Percentiles rank a stretch among this genome's conserved stretches.
Evolutionary conservation across 2,113 vertebrate genomes (phyloP).

Genomic region (Acinonyx jubatus): DNA sequence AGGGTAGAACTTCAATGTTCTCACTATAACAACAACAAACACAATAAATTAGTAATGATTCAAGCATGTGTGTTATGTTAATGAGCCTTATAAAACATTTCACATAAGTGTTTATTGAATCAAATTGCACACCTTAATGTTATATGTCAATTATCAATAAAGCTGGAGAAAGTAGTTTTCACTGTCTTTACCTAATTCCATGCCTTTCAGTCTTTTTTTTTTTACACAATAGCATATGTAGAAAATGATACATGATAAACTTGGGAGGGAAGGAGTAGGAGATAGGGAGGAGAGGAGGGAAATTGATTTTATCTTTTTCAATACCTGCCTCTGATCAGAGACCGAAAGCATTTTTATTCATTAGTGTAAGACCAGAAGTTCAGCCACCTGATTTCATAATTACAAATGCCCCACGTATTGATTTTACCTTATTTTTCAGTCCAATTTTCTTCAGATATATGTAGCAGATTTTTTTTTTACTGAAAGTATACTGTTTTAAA

Average conservation of each 20-base stretch:
- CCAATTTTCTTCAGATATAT: background rate
- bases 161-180: conserved; percentile 10
- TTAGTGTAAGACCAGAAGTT: background rate
- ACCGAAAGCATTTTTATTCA: background rate
- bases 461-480: background rate
- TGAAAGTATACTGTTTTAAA: background rate
- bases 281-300: background rate
- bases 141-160: background rate
- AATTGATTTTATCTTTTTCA: background rate
- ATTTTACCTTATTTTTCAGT: background rate
- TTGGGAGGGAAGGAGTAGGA: background rate
- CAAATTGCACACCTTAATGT: background rate
- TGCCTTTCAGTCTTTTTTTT: background rate
- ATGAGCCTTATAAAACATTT: background rate
- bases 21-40: no score
- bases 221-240: background rate
- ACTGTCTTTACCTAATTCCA: background rate
- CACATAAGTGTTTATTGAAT: background rate
- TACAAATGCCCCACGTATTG: background rate
- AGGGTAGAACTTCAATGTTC: background rate
- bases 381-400: background rate
- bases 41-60: background rate
- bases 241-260: background rate
- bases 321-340: background rate
- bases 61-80: background rate